Base-by-base conservation (phyloP, 30 jellyfish, hydroid and myxozoan species). In the Mastigias papua region DNA sequence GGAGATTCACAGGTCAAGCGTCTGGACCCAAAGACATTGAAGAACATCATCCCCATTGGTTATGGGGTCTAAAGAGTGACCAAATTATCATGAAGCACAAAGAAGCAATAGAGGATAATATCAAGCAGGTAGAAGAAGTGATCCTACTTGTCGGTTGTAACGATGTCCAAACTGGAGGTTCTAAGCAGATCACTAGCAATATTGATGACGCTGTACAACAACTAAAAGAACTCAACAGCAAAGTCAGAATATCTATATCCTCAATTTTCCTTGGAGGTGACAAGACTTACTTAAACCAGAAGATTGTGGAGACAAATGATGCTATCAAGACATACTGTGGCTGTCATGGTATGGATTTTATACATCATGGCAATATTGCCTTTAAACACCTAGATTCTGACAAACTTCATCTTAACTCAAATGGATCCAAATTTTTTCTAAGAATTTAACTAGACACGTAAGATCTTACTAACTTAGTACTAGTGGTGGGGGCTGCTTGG, bases 1-100 rank as follows among this genome's bases (percentile, higher is more conserved):
- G 87, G 87, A 9, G 87, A 76, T 23, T 76, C 87, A 21, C 87
- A 51, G 49, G 37, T 76, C 87, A 76, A 50, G 60, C 1, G 75
- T 2, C 73, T 74, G 2, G 60, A 25, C 61, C 1, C 6, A 3
- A 30, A 76, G 30, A 27, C 32, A 4, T 34, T 50, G 87, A 20
- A 1, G 21, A 16, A 48, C 27, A 29, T 20, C 73, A 27, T 17
- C 5, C 73, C 86, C 25, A 13, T 10, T 50, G 75, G 87, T 48
- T 1, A 4, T 76, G 76, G 87, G 87, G 87, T 31, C 76, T 76
- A 15, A 20, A 50, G 51, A 22, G 63, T 27, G 62, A 28, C 60
- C 87, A 76, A 57, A 4, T 42, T 4, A 48, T 48, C 7, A 16
- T 23, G 42, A 76, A 51, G 29, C 72, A 35, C 16, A 10, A n/a